These are phyloP conservation scores for Cataglyphis livida DNA, from an alignment of 2,888 invertebrate genomes.

Conservation along the genomic window DNA sequence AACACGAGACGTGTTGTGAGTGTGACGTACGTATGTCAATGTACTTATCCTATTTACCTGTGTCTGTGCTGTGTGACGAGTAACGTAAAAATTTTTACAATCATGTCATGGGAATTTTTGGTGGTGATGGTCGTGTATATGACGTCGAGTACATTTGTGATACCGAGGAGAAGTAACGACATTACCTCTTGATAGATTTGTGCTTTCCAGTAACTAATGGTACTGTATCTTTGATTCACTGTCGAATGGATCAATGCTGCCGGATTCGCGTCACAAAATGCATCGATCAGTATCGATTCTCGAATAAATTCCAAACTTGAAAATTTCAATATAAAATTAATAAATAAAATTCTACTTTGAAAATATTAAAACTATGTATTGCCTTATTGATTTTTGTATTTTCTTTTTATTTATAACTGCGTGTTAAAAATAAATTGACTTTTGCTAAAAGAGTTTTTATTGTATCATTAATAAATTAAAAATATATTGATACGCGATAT, in stretches of 20 bases:
- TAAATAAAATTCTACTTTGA: background rate
- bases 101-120: constrained; percentile 76
- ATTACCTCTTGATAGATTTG: constrained; percentile 55
- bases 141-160: constrained; percentile 77
- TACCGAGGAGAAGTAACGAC: constrained; percentile 59
- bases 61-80: constrained; percentile 65
- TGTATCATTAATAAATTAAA: too few relatives aligned
- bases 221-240: constrained; percentile 65
- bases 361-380: background rate
- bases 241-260: constrained; percentile 60
- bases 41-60: constrained; percentile 58
- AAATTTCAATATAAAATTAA: background rate
- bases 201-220: constrained; percentile 71
- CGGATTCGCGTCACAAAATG: background rate
- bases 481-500: background rate
- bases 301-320: background rate
- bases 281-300: background rate
- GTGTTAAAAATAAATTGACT: background rate
- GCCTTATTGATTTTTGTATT: background rate
- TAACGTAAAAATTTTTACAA: constrained; percentile 61
- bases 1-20: constrained; percentile 4
- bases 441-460: background rate
- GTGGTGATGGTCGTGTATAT: constrained; percentile 84
- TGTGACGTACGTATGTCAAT: constrained; percentile 39
- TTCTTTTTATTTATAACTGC: background rate